Base-by-base conservation (phyloP, 2,113 vertebrate species). In the Tachysurus fulvidraco region DNA sequence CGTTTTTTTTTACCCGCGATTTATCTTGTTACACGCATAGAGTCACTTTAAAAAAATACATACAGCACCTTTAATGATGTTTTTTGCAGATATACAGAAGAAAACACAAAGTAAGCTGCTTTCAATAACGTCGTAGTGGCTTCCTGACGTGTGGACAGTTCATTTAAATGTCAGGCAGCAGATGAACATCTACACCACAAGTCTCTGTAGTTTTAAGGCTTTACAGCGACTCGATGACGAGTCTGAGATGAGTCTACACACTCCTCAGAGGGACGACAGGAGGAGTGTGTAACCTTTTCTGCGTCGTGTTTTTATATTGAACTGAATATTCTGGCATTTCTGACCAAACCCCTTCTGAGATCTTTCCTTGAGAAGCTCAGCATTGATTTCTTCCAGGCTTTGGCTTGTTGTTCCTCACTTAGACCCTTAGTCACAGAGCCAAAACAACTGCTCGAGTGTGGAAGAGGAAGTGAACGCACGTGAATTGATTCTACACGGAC, bases 161-260 rank as follows among this genome's bases (percentile, higher is more conserved):
- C n/a, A n/a, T n/a, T n/a, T 71, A 81, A 84, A 88, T 88, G 83
- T 60, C 87, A 84, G 54, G 83, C 60, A 85, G 73, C 81, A 83
- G 81, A 83, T 50, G 81, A 83, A 65, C 23, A 7, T 64, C 81
- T 65, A 62, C 55, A 21, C 41, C 54, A 54, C 25, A 79, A 57
- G 23, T 74, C 83, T 71, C 78, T 21, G 60, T 60, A 44, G 55
- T 11, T 80, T 82, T 65, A 82, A 85, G 60, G 41, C 62, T 23
- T 79, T 79, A 30, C 30, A 82, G 77, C 25, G 44, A 79, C 71
- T 87, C 76, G 46, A 62, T 85, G 25, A 25, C 59, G n/a, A 28
- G 54, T 84, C 83, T 78, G 64, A 71, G 65, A 77, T 46, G 50
- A 87, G 77, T 65, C 65, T 55, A 44, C 50, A 6, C 50, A 52